Evolutionary conservation across 2,113 vertebrate genomes (phyloP).

Genomic region (Pachycephala philippinensis): DNA sequence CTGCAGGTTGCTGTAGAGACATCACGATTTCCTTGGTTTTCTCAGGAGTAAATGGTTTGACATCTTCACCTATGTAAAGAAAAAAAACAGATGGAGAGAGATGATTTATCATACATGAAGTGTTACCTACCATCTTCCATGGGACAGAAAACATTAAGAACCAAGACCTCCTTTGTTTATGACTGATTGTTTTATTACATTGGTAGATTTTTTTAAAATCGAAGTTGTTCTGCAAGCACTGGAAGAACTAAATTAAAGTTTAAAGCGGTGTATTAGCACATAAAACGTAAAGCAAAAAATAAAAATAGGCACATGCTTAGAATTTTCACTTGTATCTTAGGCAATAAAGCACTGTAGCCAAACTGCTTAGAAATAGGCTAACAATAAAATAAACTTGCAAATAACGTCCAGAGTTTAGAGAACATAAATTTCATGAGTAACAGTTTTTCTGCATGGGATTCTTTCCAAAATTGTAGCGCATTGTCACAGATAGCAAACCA

Average conservation of each 20-base stretch:
- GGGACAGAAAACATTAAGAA: not conserved
- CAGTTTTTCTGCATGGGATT: not conserved
- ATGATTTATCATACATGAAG: not conserved
- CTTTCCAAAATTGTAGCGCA: not conserved
- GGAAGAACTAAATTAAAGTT: not conserved
- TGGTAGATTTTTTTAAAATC: slow-evolving; percentile 4
- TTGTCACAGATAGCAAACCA: not conserved
- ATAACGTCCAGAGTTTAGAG: not conserved
- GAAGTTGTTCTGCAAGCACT: not conserved
- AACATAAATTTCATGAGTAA: slow-evolving; percentile 8
- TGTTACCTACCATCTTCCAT: not conserved
- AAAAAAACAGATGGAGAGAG: not conserved
- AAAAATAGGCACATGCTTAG: not conserved
- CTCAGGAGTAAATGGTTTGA: slow-evolving; percentile 84
- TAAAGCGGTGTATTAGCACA: not conserved
- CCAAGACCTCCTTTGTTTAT: not conserved
- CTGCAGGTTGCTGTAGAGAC: slow-evolving; percentile 80
- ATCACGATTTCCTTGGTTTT: slow-evolving; percentile 79
- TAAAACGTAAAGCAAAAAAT: not conserved
- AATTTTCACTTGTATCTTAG: slow-evolving; percentile 27
- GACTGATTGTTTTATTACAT: not conserved
- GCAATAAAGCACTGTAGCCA: not conserved
- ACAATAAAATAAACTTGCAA: slow-evolving; percentile 3
- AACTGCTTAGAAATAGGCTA: not conserved
- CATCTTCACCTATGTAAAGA: slow-evolving; percentile 58